Conservation (phyloP, 1,140 invertebrate genomes). For the Nixonia krombeini region DNA sequence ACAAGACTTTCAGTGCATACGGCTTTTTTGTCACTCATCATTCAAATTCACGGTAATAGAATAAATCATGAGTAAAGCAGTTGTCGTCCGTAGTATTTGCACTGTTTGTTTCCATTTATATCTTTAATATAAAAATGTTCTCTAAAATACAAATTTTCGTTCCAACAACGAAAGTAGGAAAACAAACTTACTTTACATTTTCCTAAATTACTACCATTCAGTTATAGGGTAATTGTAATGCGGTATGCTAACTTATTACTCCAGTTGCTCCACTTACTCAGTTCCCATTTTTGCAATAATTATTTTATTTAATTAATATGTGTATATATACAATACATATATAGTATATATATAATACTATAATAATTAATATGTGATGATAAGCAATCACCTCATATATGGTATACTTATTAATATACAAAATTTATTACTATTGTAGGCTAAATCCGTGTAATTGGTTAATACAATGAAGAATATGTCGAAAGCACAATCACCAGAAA, state of each 20-base stretch:
- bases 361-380: not conserved
- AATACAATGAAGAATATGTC: constrained; percentile 23
- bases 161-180: too few relatives aligned
- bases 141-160: too few relatives aligned
- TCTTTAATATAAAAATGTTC: not conserved
- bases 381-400: too few relatives aligned
- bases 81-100: not conserved
- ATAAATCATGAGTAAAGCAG: not conserved
- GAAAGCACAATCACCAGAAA: constrained; percentile 27
- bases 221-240: too few relatives aligned
- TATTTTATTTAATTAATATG: too few relatives aligned
- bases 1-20: not conserved
- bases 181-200: too few relatives aligned
- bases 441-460: constrained; percentile 14
- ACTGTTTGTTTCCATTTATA: not conserved
- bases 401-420: not conserved
- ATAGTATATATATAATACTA: too few relatives aligned
- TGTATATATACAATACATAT: too few relatives aligned
- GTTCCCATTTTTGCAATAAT: too few relatives aligned
- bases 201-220: too few relatives aligned
- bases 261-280: too few relatives aligned
- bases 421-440: constrained; percentile 8
- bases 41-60: not conserved
- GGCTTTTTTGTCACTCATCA: not conserved
- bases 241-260: too few relatives aligned